phyloP scores from a whole-genome alignment of 2,888 invertebrate genomes.

The Catocala fraxini region DNA sequence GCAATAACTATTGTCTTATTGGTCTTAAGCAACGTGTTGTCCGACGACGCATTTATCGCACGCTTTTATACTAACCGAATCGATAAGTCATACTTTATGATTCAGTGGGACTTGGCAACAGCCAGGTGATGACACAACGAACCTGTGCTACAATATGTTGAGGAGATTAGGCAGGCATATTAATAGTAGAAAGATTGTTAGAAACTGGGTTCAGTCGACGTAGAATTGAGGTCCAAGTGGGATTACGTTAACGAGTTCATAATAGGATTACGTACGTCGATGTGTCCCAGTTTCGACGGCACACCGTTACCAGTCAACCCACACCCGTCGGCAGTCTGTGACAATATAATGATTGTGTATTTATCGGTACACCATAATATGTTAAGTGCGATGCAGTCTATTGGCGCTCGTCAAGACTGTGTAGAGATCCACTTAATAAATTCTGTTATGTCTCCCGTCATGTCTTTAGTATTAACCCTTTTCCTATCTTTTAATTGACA shows the following conservation, averaged over 20 bases:
- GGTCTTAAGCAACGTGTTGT: constrained; percentile 55
- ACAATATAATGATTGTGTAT: constrained; percentile 82
- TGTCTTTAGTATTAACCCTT: too few species aligned
- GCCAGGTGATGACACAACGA: constrained; percentile 21
- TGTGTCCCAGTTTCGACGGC: constrained; percentile 76
- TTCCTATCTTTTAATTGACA: too few species aligned
- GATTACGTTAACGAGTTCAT: constrained; percentile 84
- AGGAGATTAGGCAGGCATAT: neutral
- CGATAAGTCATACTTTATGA: constrained; percentile 55
- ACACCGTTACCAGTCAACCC: constrained; percentile 75
- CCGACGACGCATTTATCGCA: constrained; percentile 58
- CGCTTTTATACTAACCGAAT: constrained; percentile 49
- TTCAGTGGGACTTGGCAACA: constrained; percentile 43
- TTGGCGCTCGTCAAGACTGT: constrained; percentile 61
- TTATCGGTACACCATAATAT: constrained; percentile 65
- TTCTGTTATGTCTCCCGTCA: neutral
- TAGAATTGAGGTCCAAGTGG: constrained; percentile 69
- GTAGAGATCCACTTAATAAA: constrained; percentile 48
- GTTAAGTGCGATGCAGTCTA: constrained; percentile 57
- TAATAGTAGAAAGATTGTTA: constrained; percentile 40
- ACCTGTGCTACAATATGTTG: constrained; percentile 15
- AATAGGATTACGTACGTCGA: constrained; percentile 83
- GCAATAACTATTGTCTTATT: constrained; percentile 57
- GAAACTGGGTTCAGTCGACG: constrained; percentile 50
- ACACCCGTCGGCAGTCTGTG: constrained; percentile 73